Evolutionary conservation across 2,888 invertebrate genomes (phyloP), one percentile per base, ranked within the genome.

Genomic region (Diploptera punctata): DNA sequence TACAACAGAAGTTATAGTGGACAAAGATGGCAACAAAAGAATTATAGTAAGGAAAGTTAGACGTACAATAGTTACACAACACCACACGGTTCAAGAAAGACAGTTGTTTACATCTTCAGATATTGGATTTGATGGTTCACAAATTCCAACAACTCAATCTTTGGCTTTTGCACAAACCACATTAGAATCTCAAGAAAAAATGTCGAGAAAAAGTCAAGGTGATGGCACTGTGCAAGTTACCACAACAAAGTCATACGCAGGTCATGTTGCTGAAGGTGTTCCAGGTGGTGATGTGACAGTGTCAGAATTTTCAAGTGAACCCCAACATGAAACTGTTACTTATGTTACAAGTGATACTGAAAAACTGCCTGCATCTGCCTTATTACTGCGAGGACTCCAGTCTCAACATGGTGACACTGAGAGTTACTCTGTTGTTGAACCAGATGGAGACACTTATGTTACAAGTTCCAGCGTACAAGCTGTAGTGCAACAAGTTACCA

Each of bases 401-500:
- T 16, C 7, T 21, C 52, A 70, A 5, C 18, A 10, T 19, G 13
- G 19, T 57, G 60, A 18, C n/a, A 52, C 33, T 33, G 38, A 19
- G 9, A 24, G 29, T 52, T 31, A 29, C 18, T 19, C 44, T 2
- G 44, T 38, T 31, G 21, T 16, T 61, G 78, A 78, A 70, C 65
- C 72, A 16, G 16, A 52, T 16, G 75, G 77, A 2, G 75, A 77
- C 31, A 3, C 9, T 10, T 18, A 21, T 10, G 26, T 62, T 24
- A 29, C 68, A 74, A 89, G 90, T 3, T 89, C 90, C 2, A 91
- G 90, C 77, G 91, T 94, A 0, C 89, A 91, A 49, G 92, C 94
- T 24, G 91, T 93, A 5, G 92, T 94, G 0, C 93, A 94, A 80
- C 93, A 94, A 84, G 91, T 94, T 0, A 93, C 93, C 0, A 68